phyloP scores from a whole-genome alignment of 2,888 invertebrate genomes.

The Mongoloraphidia duomilia region DNA sequence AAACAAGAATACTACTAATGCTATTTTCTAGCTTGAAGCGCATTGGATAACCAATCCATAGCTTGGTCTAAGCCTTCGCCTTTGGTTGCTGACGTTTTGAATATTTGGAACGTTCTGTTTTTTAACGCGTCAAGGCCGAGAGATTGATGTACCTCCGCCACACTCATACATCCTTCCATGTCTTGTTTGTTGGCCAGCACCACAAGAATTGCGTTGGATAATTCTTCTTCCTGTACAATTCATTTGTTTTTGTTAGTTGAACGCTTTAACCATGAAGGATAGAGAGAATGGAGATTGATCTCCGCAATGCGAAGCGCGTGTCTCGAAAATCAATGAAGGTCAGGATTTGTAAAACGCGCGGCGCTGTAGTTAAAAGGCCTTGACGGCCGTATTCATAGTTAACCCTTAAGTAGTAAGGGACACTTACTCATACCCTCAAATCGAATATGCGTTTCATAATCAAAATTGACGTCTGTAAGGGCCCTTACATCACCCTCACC shows the following conservation, averaged over 20 bases:
- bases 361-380: too few relatives aligned
- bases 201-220: constrained; percentile 88
- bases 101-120: constrained; percentile 97
- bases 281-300: too few relatives aligned
- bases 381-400: too few relatives aligned
- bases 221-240: constrained; percentile 76
- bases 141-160: constrained; percentile 93
- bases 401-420: too few relatives aligned
- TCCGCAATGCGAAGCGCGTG: too few relatives aligned
- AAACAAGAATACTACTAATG: constrained; percentile 15
- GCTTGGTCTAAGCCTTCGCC: constrained; percentile 97
- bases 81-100: constrained; percentile 96
- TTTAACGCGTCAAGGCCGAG: constrained; percentile 88
- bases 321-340: too few relatives aligned
- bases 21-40: constrained; percentile 80
- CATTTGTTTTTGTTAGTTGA: constrained; percentile 10
- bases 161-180: constrained; percentile 92
- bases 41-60: constrained; percentile 97
- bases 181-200: constrained; percentile 99
- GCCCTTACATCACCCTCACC: too few relatives aligned
- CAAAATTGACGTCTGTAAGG: too few relatives aligned
- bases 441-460: too few relatives aligned
- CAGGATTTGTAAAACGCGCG: too few relatives aligned
- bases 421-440: too few relatives aligned
- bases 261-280: neutral